Evolutionary conservation across 64 coral and sea anemone genomes (phyloP), one percentile per base, ranked within the genome.

Genomic region (Stichodactyla helianthus): DNA sequence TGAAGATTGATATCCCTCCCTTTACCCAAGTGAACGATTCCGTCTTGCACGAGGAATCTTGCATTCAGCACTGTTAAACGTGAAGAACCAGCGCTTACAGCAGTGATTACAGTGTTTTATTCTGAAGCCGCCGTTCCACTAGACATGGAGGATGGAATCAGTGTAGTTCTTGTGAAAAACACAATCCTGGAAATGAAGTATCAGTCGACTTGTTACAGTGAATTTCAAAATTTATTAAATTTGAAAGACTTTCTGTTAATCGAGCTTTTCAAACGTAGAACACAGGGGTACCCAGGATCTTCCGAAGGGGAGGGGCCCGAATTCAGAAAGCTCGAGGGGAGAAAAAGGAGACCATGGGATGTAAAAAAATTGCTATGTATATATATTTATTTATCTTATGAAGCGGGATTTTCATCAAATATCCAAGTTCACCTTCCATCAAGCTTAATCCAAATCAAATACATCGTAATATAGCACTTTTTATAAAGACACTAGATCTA

Each of bases 31-130:
- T 89, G 83, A 28, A 89, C 16, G 53, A 89, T 0, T 1, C 88
- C 88, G 18, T 89, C 88, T 71, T 1, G 88, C 59, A 58, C 76
- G 44, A 16, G 88, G 88, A 2, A 79, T 61, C 31, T 60, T 52
- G 52, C 88, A 89, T 58, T 89, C 88, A 76, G 51, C 80, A 20
- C 80, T 79, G 27, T 89, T 89, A 19, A 89, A 89, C 14, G 87
- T 89, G 55, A 89, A 89, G 23, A 82, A 89, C 87, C 87, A 89
- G 23, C 87, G 87, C 58, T 89, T 89, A 77, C 88, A 89, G 16
- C 88, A 89, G 0, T 0, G 27, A 10, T n/a, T 51, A 54, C 88
- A 89, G 18, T 31, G 3, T 5, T 17, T 4, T 20, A 89, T 76
- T 3, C 88, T 71, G 15, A 89, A 55, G 58, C 59, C 20, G 2